Percentiles rank a stretch among this genome's conserved stretches.
These are phyloP conservation scores for Saccostrea cuccullata DNA, from an alignment of 1,140 invertebrate species.

Conservation along the genomic window DNA sequence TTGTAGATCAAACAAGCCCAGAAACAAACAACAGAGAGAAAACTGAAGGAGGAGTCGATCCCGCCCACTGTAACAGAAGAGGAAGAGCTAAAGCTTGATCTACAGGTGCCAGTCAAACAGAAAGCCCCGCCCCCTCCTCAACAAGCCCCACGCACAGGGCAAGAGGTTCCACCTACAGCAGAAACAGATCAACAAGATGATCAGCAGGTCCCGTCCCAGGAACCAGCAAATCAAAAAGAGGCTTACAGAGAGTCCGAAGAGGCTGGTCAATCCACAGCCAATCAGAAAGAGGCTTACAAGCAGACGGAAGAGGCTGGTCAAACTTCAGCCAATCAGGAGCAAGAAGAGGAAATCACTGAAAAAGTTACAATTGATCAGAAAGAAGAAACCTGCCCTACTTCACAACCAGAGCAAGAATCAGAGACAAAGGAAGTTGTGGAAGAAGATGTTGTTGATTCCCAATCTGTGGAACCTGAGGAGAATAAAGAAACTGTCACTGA, in stretches of 20 bases:
- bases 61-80: slow-evolving; percentile 57
- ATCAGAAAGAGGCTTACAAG: slow-evolving; percentile 50
- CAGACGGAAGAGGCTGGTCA: not conserved
- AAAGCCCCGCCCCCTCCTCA: slow-evolving; percentile 55
- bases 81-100: slow-evolving; percentile 59
- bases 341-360: slow-evolving; percentile 33
- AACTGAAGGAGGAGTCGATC: slow-evolving; percentile 64
- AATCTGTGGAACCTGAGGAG: slow-evolving; percentile 13
- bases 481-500: not conserved
- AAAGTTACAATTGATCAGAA: slow-evolving; percentile 46
- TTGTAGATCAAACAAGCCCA: slow-evolving; percentile 72
- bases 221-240: too few relatives aligned
- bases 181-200: slow-evolving; percentile 52
- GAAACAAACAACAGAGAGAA: slow-evolving; percentile 69
- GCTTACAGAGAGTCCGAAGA: too few relatives aligned
- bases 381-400: too few relatives aligned
- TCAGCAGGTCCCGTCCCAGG: slow-evolving; percentile 1
- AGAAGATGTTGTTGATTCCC: not conserved
- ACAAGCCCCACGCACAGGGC: not conserved
- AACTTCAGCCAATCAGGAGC: slow-evolving; percentile 18
- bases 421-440: not conserved
- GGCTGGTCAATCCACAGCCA: too few relatives aligned
- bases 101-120: slow-evolving; percentile 53
- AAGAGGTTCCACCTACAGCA: slow-evolving; percentile 10
- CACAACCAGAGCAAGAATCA: too few relatives aligned